Evolutionary conservation across 2,888 invertebrate genomes (phyloP).

Genomic region (Ormia ochracea): DNA sequence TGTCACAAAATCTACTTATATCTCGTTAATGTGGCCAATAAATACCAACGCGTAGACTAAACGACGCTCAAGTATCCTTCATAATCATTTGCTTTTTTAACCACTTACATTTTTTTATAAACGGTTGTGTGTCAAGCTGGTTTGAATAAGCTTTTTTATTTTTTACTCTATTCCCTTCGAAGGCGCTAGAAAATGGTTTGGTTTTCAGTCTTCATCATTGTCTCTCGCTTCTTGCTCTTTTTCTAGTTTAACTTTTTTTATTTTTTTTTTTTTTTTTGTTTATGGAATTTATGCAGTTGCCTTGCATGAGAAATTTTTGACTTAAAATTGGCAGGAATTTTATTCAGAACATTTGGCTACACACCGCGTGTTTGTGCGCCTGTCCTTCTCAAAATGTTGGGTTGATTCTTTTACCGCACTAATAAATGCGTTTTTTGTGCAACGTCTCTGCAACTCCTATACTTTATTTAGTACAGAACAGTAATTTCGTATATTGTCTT

Average conservation of each 20-base stretch:
- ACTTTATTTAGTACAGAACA: slow-evolving; percentile 58
- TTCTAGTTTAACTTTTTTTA: no score
- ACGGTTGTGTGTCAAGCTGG: slow-evolving; percentile 2
- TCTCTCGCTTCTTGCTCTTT: no score
- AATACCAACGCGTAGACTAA: slow-evolving; percentile 62
- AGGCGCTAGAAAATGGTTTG: slow-evolving; percentile 25
- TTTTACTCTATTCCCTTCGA: slow-evolving; percentile 14
- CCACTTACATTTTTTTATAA: slow-evolving; percentile 47
- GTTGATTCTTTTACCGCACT: slow-evolving; percentile 32
- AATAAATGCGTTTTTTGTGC: slow-evolving; percentile 55
- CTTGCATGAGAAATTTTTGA: slow-evolving; percentile 37
- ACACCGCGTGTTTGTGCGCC: background rate
- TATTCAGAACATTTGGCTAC: background rate
- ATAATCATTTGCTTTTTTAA: slow-evolving; percentile 46
- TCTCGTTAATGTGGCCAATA: slow-evolving; percentile 63
- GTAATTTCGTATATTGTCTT: slow-evolving; percentile 46
- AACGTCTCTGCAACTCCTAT: slow-evolving; percentile 30
- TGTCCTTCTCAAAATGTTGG: background rate
- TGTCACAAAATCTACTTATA: slow-evolving; percentile 39
- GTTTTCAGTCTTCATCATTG: slow-evolving; percentile 21
- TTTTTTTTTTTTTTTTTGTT: background rate
- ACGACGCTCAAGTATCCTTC: slow-evolving; percentile 58
- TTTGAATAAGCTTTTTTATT: slow-evolving; percentile 31
- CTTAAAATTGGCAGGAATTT: slow-evolving; percentile 56
- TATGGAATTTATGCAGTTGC: background rate